A percentile compares a stretch with the other conserved stretches of the same genome.
phyloP scores from a whole-genome alignment of 2,888 invertebrate species.

The Xylocampa areola region DNA sequence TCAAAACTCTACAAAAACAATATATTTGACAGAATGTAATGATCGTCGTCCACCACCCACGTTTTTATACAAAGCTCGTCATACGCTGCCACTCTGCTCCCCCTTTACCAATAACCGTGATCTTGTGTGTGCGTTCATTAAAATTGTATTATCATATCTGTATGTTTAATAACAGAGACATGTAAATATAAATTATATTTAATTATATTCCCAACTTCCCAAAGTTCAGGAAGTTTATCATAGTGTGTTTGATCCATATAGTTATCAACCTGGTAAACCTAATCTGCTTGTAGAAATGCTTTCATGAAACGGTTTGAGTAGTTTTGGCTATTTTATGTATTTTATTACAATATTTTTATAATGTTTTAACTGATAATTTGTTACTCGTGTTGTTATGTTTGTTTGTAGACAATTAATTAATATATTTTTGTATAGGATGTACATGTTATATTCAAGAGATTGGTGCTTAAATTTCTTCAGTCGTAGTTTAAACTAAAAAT shows the following conservation, averaged over 20 bases:
- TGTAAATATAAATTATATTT: slow-evolving; percentile 46
- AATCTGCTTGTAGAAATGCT: slow-evolving; percentile 72
- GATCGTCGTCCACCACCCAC: slow-evolving; percentile 57
- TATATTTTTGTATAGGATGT: slow-evolving; percentile 5
- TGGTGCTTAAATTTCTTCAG: slow-evolving; percentile 7
- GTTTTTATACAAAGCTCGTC: slow-evolving; percentile 80
- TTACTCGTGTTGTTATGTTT: slow-evolving; percentile 59
- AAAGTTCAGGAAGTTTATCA: slow-evolving; percentile 75
- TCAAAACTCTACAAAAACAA: slow-evolving; percentile 9
- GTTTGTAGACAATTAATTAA: slow-evolving; percentile 43
- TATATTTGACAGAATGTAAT: slow-evolving; percentile 15
- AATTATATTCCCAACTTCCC: slow-evolving; percentile 71
- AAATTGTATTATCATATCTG: slow-evolving; percentile 50
- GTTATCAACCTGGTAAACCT: slow-evolving; percentile 37
- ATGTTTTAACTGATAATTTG: slow-evolving; percentile 49
- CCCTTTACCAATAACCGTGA: slow-evolving; percentile 77
- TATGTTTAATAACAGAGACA: slow-evolving; percentile 56
- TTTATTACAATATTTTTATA: slow-evolving; percentile 43
- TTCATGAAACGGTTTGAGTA: slow-evolving; percentile 67
- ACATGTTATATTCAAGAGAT: slow-evolving; percentile 12
- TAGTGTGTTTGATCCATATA: slow-evolving; percentile 57
- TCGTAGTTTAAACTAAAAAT: slow-evolving; percentile 10
- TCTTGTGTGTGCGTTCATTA: slow-evolving; percentile 60
- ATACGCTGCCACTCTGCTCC: slow-evolving; percentile 87
- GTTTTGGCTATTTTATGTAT: slow-evolving; percentile 89